Evolutionary conservation across 2,113 vertebrate species (phyloP), one percentile per base, ranked within the genome.

Genomic region (Archocentrus centrarchus): DNA sequence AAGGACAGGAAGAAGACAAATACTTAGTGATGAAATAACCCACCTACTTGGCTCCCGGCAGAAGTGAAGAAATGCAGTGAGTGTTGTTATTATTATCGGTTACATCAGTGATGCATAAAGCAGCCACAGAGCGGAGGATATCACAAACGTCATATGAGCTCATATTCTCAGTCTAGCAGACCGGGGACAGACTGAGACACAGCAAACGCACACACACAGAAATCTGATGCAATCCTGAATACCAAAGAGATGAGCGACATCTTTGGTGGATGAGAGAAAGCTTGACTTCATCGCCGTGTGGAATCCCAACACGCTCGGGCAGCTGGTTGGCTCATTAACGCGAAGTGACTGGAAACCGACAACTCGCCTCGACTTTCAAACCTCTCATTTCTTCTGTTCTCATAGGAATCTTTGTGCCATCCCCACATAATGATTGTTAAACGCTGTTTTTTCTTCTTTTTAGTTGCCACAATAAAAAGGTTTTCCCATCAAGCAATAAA

Each of bases 221-320:
- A 86, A 84, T 85, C 90, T 93, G 93, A 95, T 91, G 92, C 89
- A 92, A 93, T 80, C 66, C 88, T 81, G 83, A 80, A 93, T 94
- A 88, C 92, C 92, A 91, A 82, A 92, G 86, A 79, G 84, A 90
- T 83, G 91, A 93, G 90, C 85, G 84, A 86, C 79, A 82, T 92
- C 89, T 80, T 78, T 82, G 78, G 91, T 80, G 83, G 91, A 86
- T 75, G 89, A 86, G 84, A 83, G 79, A 87, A 88, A 84, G 82
- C 90, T 93, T 90, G 86, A 95, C 90, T 91, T 92, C 82, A 91
- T 87, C 59, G 39, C 88, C 20, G 84, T 50, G 90, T 63, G 91
- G 93, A 94, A 92, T 93, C 93, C 93, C 91, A 85, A 59, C 88
- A 89, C 75, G 81, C 91, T 81, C 6, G 24, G 92, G 87, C 94